phyloP scores from a whole-genome alignment of 92 coral and sea anemone species.

The Heteractis magnifica region DNA sequence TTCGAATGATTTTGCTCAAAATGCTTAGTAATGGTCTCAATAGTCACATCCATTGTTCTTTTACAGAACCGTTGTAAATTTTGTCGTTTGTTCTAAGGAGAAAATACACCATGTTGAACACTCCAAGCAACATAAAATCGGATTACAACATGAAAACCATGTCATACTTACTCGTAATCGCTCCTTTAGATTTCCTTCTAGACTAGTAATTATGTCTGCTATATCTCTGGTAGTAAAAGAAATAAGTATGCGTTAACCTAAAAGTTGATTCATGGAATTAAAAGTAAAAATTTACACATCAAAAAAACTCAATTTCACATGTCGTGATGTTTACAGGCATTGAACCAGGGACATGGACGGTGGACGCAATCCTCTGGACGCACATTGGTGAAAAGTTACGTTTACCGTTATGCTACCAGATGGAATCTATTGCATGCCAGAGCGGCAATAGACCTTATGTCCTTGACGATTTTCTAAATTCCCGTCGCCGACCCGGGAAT shows the following conservation, averaged over 20 bases:
- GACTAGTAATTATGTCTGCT: conserved; percentile 4
- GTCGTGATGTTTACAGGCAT: too few species aligned
- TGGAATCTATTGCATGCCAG: too few species aligned
- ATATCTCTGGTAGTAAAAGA: conserved; percentile 9
- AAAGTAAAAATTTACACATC: not conserved
- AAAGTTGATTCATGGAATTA: not conserved
- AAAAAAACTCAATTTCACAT: too few species aligned
- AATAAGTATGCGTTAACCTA: too few species aligned
- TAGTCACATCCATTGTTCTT: conserved; percentile 24
- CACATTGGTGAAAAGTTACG: too few species aligned
- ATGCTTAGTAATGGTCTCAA: conserved; percentile 23
- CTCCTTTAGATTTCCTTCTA: conserved; percentile 8
- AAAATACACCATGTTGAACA: not conserved
- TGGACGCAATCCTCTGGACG: too few species aligned
- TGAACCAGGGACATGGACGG: too few species aligned
- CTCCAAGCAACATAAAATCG: not conserved
- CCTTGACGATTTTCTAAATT: too few species aligned
- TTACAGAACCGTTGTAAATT: conserved; percentile 30
- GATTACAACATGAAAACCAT: not conserved
- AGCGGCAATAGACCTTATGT: too few species aligned
- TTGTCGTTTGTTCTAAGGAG: conserved; percentile 26
- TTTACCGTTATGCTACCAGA: too few species aligned
- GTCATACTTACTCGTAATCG: conserved; percentile 15
- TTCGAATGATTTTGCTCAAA: conserved; percentile 8
- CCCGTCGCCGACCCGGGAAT: too few species aligned